Base-by-base conservation (phyloP, 2,888 invertebrate species). In the Lissonota sp. region DNA sequence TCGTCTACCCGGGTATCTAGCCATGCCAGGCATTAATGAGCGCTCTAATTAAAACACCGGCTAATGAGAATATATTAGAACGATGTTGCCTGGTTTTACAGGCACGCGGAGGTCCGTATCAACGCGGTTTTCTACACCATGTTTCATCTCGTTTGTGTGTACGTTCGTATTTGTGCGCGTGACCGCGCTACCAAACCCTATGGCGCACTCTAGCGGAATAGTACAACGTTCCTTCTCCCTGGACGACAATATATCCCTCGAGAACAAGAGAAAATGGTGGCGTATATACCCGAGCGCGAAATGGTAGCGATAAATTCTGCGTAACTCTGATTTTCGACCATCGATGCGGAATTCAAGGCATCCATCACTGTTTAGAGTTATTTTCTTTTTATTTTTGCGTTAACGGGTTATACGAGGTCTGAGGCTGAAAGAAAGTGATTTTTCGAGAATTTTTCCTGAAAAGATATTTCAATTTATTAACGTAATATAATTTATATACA, bases 21-120 rank as follows among this genome's bases (percentile, higher is more conserved):
- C 83, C 87, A 84, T 84, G 84, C 86, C 86, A 76, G 81, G 87
- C 88, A 88, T 90, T 90, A 90, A 90, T 87, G 90, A 90, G 87
- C 86, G 88, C 85, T 89, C 90, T 90, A 90, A 90, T 90, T 90
- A 90, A 90, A 90, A 90, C 86, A 87, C 84, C 85, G 87, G 87
- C 87, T 90, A 89, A 90, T 90, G 90, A 90, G 89, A 90, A 89
- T 89, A 90, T 89, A 90, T 90, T 89, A 89, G 88, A 89, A 88
- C 84, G 87, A 86, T 84, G 88, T 84, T 85, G 84, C 82, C 74
- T 16, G 66, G 66, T 75, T 67, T 74, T 75, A 74, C 74, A 74
- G 66, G 58, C 60, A 67, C 67, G 67, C 83, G 85, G 85, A 85
- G 77, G 84, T 80, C 81, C 62, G 69, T 81, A 70, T 74, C 66